Conservation (phyloP, 2,113 vertebrate species). For the Podilymbus podiceps region DNA sequence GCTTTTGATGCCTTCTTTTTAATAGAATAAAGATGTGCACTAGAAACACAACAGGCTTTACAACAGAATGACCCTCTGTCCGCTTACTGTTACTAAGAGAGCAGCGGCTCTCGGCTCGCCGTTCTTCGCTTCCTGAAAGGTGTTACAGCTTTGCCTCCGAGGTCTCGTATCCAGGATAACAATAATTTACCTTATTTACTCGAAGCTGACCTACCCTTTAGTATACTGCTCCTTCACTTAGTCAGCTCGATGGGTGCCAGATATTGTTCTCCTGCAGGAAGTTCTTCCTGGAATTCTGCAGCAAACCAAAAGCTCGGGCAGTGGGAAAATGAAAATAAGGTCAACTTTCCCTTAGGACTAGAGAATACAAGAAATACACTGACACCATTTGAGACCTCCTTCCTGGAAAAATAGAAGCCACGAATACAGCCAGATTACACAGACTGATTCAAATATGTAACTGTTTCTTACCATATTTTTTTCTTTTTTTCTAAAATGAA, state of each 20-base stretch:
- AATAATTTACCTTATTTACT: slow-evolving; percentile 68
- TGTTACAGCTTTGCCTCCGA: slow-evolving; percentile 69
- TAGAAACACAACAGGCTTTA: not conserved
- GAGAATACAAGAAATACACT: slow-evolving; percentile 56
- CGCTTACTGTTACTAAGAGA: not conserved
- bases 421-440: slow-evolving; percentile 41
- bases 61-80: slow-evolving; percentile 20
- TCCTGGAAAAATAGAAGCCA: slow-evolving; percentile 60
- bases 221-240: slow-evolving; percentile 67
- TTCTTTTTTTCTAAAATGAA: fast-evolving
- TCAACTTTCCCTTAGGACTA: slow-evolving; percentile 71
- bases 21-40: slow-evolving; percentile 38
- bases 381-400: slow-evolving; percentile 57
- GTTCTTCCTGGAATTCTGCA: slow-evolving; percentile 75
- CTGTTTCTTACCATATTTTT: not conserved
- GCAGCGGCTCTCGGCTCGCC: slow-evolving; percentile 21
- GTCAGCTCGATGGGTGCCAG: slow-evolving; percentile 64
- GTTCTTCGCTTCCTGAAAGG: slow-evolving; percentile 68
- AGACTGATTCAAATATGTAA: slow-evolving; percentile 36
- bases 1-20: not conserved
- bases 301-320: slow-evolving; percentile 64
- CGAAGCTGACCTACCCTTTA: slow-evolving; percentile 60
- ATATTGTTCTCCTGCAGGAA: slow-evolving; percentile 75
- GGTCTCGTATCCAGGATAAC: slow-evolving; percentile 62
- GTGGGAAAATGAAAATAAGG: slow-evolving; percentile 73